These are phyloP conservation scores for Motacilla alba DNA, from an alignment of 2,113 vertebrate genomes.

Conservation along the genomic window DNA sequence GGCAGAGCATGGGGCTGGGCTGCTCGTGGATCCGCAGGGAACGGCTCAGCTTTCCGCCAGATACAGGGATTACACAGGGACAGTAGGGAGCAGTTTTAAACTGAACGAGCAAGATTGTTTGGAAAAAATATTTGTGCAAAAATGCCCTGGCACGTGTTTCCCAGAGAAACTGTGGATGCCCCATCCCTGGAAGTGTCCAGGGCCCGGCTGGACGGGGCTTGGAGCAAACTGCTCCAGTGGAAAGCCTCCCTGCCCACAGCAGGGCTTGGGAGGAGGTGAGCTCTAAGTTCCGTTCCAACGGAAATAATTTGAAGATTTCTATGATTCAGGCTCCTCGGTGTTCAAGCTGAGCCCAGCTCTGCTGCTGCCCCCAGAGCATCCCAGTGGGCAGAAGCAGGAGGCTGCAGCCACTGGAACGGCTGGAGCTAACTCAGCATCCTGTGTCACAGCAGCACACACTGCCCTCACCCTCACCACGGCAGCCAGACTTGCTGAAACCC, in stretches of 20 bases:
- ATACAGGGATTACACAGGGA: background rate
- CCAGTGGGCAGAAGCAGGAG: background rate
- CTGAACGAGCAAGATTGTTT: no score
- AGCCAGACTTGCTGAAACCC: background rate
- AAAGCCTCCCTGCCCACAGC: background rate
- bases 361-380: background rate
- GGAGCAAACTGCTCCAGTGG: background rate
- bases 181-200: background rate
- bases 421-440: background rate
- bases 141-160: background rate
- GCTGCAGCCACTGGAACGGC: background rate
- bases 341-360: no score
- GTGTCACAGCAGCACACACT: background rate
- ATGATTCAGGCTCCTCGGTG: rapidly evolving
- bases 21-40: rapidly evolving
- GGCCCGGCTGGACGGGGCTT: rapidly evolving
- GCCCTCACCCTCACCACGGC: background rate
- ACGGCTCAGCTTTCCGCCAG: background rate
- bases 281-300: background rate
- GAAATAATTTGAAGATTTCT: background rate
- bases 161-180: background rate
- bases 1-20: background rate
- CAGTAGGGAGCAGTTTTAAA: background rate
- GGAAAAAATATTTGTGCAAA: background rate
- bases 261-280: background rate